Conservation (phyloP, 2,113 vertebrate species). For the Hippocampus barbouri region DNA sequence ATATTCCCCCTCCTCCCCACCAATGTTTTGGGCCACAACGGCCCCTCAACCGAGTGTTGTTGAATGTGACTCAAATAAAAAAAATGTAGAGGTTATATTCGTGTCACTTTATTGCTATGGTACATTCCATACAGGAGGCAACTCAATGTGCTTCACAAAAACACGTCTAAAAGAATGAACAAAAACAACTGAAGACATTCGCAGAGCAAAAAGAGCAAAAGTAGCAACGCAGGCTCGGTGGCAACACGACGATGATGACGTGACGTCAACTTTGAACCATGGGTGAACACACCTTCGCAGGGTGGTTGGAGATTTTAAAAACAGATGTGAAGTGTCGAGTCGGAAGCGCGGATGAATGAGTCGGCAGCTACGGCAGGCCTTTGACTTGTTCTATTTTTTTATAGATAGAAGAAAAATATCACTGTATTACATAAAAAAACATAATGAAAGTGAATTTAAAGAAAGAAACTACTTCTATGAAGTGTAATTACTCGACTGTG, state of each 20-base stretch:
- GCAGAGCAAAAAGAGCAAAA: neutral
- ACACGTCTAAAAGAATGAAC: too few relatives aligned
- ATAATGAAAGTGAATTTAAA: too few relatives aligned
- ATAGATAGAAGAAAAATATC: neutral
- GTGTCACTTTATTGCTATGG: too few relatives aligned
- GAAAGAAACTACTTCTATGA: too few relatives aligned
- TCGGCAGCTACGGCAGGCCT: neutral
- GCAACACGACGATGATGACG: constrained; percentile 53
- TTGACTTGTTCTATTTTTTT: neutral
- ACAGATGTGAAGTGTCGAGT: constrained; percentile 41
- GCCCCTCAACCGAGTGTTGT: constrained; percentile 16
- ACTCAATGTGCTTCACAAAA: too few relatives aligned
- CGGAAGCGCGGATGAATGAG: constrained; percentile 34
- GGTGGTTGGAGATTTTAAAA: constrained; percentile 52
- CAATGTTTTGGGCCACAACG: constrained; percentile 38
- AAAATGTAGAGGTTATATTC: too few relatives aligned
- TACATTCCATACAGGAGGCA: too few relatives aligned
- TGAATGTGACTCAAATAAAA: neutral
- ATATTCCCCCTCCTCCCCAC: constrained; percentile 41
- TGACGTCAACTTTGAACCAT: constrained; percentile 42
- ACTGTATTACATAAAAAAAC: too few relatives aligned
- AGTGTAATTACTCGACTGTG: too few relatives aligned
- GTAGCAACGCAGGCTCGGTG: constrained; percentile 41
- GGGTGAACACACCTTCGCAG: constrained; percentile 38
- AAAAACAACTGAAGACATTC: too few relatives aligned